phyloP scores from a whole-genome alignment of 2,797 vertebrate species.

The Brachymystax lenok region DNA sequence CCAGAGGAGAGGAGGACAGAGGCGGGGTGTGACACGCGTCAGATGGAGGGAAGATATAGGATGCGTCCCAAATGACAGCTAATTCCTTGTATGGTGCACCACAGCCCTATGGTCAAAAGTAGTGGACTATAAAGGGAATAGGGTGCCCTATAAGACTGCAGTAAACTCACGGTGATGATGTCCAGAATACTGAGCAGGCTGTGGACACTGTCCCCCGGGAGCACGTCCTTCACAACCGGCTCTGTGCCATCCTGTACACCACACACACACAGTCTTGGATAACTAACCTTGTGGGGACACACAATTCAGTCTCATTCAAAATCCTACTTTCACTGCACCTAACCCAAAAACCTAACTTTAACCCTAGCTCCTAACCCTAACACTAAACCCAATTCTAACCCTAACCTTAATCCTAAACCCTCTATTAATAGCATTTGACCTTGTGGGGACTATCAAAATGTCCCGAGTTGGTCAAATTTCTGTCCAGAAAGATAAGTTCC shows the following conservation, averaged over 20 bases:
- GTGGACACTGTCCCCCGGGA: constrained; percentile 93
- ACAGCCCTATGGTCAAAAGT: too few relatives aligned
- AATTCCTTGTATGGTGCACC: too few relatives aligned
- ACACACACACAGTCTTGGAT: background rate
- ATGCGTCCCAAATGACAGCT: too few relatives aligned
- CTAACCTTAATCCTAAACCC: too few relatives aligned
- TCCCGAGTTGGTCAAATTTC: too few relatives aligned
- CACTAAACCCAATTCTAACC: too few relatives aligned
- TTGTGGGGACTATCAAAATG: too few relatives aligned
- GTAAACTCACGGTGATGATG: constrained; percentile 88
- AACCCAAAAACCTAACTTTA: too few relatives aligned
- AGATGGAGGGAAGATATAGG: constrained; percentile 16
- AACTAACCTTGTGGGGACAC: too few relatives aligned
- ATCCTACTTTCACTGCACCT: too few relatives aligned
- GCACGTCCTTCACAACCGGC: constrained; percentile 90
- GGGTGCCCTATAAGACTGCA: background rate
- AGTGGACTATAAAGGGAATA: background rate
- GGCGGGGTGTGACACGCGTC: background rate
- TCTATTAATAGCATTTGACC: too few relatives aligned
- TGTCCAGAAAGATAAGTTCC: background rate
- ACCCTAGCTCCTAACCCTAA: too few relatives aligned
- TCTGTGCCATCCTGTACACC: constrained; percentile 86
- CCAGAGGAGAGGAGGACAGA: background rate
- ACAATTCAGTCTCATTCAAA: background rate
- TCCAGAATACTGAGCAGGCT: constrained; percentile 97